Conservation (phyloP, 2,888 invertebrate genomes). For the Nemotelus nigrinus region DNA sequence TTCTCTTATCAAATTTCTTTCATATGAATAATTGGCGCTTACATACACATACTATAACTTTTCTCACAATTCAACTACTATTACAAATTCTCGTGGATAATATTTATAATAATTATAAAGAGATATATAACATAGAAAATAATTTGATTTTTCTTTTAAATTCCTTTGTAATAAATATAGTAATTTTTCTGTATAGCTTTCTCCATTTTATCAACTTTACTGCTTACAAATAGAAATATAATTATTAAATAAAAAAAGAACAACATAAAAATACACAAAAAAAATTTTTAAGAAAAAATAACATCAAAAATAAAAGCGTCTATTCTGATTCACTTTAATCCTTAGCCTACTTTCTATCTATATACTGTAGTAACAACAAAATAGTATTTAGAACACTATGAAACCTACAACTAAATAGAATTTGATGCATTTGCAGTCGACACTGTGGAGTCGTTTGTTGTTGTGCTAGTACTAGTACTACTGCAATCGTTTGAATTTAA, state of each 20-base stretch:
- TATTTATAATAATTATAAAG: slow-evolving; percentile 20
- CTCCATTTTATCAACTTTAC: slow-evolving; percentile 5
- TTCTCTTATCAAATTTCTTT: no score
- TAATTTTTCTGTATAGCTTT: background rate
- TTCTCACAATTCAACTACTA: slow-evolving; percentile 14
- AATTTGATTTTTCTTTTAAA: no score
- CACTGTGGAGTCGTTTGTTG: background rate
- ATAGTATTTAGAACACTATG: background rate
- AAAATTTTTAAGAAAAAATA: background rate
- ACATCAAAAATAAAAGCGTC: slow-evolving; percentile 17
- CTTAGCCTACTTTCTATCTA: background rate
- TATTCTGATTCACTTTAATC: slow-evolving; percentile 13
- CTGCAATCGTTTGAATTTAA: background rate
- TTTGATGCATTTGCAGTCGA: slow-evolving; percentile 34
- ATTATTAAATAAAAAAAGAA: background rate
- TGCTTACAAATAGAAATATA: background rate
- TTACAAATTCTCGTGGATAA: background rate
- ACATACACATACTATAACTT: slow-evolving; percentile 3
- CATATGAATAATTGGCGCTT: background rate
- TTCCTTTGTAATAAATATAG: no score
- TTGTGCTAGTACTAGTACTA: background rate
- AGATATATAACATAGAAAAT: background rate
- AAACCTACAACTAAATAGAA: slow-evolving; percentile 17
- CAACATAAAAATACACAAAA: background rate
- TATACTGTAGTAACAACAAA: slow-evolving; percentile 12